Conservation (phyloP, 2,888 invertebrate species). For the Synergus gifuensis region DNA sequence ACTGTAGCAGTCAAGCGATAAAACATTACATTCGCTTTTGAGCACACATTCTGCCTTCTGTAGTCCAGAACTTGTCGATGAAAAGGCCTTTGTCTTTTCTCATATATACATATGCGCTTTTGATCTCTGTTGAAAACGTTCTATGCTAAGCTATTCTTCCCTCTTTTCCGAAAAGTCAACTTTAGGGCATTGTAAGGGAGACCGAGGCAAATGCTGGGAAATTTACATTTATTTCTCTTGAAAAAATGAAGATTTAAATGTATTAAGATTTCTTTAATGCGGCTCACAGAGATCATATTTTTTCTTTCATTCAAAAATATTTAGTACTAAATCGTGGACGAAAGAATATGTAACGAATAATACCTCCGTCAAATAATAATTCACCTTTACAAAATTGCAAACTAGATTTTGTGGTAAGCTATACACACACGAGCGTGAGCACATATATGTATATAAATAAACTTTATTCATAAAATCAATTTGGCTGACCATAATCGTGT, state of each 20-base stretch:
- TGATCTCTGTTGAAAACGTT: background rate
- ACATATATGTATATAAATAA: background rate
- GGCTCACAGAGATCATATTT: too few species aligned
- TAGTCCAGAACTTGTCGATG: conserved; percentile 7
- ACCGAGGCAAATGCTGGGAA: too few species aligned
- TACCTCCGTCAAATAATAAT: background rate
- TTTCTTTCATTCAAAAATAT: too few species aligned
- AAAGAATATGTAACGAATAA: too few species aligned
- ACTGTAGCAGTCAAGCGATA: background rate
- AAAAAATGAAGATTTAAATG: too few species aligned
- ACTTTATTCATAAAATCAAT: background rate
- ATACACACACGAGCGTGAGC: background rate
- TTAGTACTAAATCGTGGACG: too few species aligned
- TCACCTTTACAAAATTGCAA: background rate
- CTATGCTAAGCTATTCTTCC: background rate
- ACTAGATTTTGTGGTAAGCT: background rate
- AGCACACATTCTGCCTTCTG: conserved; percentile 26
- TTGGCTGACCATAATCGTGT: background rate
- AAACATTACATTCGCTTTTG: conserved; percentile 29
- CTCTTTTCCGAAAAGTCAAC: conserved; percentile 3
- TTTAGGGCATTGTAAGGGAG: background rate
- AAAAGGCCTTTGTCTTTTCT: conserved; percentile 24
- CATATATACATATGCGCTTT: conserved; percentile 1
- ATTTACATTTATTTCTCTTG: too few species aligned
- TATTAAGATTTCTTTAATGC: too few species aligned